phyloP scores from a whole-genome alignment of 2,888 invertebrate genomes.

The Amaurobius ferox region DNA sequence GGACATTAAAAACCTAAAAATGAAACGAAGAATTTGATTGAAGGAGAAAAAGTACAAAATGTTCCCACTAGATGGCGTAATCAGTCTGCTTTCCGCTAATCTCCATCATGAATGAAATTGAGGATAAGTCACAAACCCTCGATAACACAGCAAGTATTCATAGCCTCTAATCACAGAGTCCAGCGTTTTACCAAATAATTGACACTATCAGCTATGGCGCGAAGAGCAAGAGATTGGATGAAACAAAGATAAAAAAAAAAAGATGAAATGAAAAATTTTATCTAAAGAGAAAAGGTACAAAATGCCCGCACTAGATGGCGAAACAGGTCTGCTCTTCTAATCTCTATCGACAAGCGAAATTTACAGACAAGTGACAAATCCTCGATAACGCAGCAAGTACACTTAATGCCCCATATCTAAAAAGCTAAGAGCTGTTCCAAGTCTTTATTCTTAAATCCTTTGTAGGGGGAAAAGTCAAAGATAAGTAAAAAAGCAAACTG shows the following conservation, averaged over 20 bases:
- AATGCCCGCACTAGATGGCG: background rate
- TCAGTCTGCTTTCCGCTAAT: background rate
- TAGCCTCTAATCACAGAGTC: constrained; percentile 33
- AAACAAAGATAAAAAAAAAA: too few relatives aligned
- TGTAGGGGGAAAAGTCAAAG: background rate
- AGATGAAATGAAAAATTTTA: too few relatives aligned
- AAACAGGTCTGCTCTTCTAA: background rate
- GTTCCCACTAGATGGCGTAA: background rate
- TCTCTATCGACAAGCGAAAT: background rate
- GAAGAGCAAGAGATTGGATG: too few relatives aligned
- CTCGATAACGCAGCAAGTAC: constrained; percentile 13
- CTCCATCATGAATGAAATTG: background rate
- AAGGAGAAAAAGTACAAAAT: background rate
- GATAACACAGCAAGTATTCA: constrained; percentile 25
- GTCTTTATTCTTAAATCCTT: background rate
- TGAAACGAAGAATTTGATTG: too few relatives aligned
- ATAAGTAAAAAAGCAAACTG: too few relatives aligned
- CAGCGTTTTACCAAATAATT: background rate
- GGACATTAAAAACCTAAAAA: too few relatives aligned
- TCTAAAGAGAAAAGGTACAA: background rate
- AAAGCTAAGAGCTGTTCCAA: constrained; percentile 17
- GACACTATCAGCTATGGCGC: too few relatives aligned
- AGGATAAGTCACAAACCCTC: constrained; percentile 18
- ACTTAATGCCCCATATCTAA: constrained; percentile 45
- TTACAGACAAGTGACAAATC: constrained; percentile 18